A percentile compares a stretch with the other conserved stretches of the same genome.
Conservation (phyloP, 2,113 vertebrate species). For the Leiothrix lutea region DNA sequence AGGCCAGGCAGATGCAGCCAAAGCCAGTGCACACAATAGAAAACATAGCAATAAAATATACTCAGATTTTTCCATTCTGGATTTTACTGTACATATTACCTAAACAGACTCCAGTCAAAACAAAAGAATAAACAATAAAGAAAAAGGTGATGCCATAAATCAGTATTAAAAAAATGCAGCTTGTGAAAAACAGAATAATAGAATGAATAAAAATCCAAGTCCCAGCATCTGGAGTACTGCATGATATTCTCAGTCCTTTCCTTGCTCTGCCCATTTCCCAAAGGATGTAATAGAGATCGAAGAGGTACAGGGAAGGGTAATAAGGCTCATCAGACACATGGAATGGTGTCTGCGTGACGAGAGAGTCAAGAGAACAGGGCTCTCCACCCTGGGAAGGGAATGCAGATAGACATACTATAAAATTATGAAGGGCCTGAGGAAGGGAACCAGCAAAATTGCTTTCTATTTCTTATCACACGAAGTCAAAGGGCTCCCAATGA, state of each 20-base stretch:
- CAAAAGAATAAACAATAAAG: not conserved
- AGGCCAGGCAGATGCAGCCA: not conserved
- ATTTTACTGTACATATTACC: not conserved
- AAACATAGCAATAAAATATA: not conserved
- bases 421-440: not conserved
- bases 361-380: not conserved
- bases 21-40: not conserved
- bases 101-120: not conserved
- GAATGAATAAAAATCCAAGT: not conserved
- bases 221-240: not conserved
- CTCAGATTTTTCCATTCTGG: not conserved
- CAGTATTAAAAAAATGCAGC: not conserved
- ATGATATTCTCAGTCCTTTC: not conserved
- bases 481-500: not conserved
- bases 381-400: not conserved
- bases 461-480: not conserved
- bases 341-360: not conserved
- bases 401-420: not conserved
- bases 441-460: slow-evolving; percentile 7
- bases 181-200: not conserved
- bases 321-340: not conserved
- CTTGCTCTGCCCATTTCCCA: not conserved
- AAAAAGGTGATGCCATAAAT: not conserved
- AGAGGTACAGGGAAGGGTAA: not conserved
- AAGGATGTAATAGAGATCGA: not conserved